Evolutionary conservation across 1,140 invertebrate genomes (phyloP), one percentile per base, ranked within the genome.

Genomic region (Heliconius melpomene): DNA sequence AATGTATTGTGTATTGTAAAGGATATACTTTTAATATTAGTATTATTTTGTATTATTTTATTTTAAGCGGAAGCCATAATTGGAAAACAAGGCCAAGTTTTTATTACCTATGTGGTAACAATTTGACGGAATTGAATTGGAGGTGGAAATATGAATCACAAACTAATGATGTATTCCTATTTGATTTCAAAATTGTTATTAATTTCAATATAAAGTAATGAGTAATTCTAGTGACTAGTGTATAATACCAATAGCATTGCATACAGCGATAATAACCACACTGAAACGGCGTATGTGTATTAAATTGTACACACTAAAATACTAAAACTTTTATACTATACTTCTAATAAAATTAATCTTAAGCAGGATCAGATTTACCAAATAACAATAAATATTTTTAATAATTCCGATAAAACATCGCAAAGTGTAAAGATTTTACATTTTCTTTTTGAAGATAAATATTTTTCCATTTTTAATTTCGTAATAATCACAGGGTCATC

Each of bases 41-140:
- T 79, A 79, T 79, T 76, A 79, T 75, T 79, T 76, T 79, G 79
- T 80, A 76, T 80, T 74, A 79, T 72, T 52, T 80, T 77, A 77
- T 52, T 54, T 32, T 76, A 77, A 80, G 79, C 75, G 76, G 75
- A 73, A 76, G 71, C 79, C 79, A 80, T 80, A 80, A 66, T 57
- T 77, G 54, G 54, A 80, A 77, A 73, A 75, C 40, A 80, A 29
- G 46, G 66, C 36, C 71, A 66, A 66, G 60, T 66, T 66, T 23
- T 1, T 66, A 23, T 66, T 66, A 32, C 32, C 32, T 32, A 66
- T 66, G 23, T 60, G 57, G 20, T 60, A 66, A 66, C 3, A 29
- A 52, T 29, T 46, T 23, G 23, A 77, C n/a, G 76, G 50, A 72
- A 78, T 77, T 77, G 74, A 23, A 26, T 29, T 26, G 11, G 60